Evolutionary conservation across 2,113 vertebrate genomes (phyloP).

Genomic region (Rostratula benghalensis): DNA sequence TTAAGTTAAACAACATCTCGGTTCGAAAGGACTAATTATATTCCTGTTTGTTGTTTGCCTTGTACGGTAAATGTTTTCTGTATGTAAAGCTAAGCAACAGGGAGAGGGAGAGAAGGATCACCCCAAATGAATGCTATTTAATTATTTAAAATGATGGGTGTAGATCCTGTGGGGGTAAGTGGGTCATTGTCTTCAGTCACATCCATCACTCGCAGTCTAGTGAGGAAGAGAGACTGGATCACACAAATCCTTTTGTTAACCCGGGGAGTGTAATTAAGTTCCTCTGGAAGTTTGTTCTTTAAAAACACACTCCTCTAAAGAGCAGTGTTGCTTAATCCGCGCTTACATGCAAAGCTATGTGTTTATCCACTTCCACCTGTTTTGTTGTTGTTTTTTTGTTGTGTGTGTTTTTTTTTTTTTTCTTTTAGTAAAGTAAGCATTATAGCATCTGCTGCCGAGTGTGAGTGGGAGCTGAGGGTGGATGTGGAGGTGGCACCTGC

Average conservation of each 20-base stretch:
- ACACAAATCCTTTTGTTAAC: background rate
- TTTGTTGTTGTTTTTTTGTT: background rate
- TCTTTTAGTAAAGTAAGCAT: background rate
- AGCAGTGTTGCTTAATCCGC: background rate
- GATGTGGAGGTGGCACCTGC: background rate
- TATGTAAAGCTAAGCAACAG: background rate
- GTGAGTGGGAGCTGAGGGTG: background rate
- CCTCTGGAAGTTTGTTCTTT: background rate
- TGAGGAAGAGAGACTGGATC: background rate
- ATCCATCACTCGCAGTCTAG: background rate
- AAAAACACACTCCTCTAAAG: background rate
- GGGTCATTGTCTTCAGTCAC: background rate
- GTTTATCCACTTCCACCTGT: background rate
- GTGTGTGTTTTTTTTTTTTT: background rate
- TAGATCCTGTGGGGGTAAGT: background rate
- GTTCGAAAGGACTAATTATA: slow-evolving; percentile 40
- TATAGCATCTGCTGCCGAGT: background rate
- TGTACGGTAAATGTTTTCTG: slow-evolving; percentile 9
- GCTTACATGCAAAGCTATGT: background rate
- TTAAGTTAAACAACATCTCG: slow-evolving; percentile 29
- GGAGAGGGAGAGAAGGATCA: background rate
- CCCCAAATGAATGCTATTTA: background rate
- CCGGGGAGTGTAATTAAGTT: background rate
- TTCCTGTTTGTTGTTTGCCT: background rate
- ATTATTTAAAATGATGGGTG: slow-evolving; percentile 8